Evolutionary conservation across 2,888 invertebrate genomes (phyloP), one percentile per base, ranked within the genome.

Genomic region (Leptopterna dolabrata): DNA sequence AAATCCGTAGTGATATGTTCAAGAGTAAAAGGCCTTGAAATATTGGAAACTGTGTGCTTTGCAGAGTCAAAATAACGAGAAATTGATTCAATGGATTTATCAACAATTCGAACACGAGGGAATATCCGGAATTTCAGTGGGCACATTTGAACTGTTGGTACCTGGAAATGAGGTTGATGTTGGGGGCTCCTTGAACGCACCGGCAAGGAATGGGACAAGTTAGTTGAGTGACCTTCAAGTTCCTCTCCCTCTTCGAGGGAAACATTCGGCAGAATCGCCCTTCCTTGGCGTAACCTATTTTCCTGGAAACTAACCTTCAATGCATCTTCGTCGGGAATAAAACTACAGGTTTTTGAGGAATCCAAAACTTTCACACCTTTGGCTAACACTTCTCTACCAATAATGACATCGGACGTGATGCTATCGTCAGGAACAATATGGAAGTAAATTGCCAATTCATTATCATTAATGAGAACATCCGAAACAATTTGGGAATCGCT

Each of bases 371-470:
- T n/a, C n/a, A n/a, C n/a, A 45, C 81, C 81, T n/a, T 51, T 55
- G 1, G 51, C 63, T 27, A 82, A 55, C 4, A 55, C 24, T 6
- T 82, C 55, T 30, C 55, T 30, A 29, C 81, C 81, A 82, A 82
- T 82, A 2, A 82, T 82, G 30, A 55, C 47, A 19, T 82, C 55
- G 27, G 51, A 30, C 13, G n/a, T 51, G 4, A 82, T 82, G 27
- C 55, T 41, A 30, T 82, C 55, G 30, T 82, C 55, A 29, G 81
- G 81, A 30, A 82, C 81, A 63, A 82, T 24, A 36, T 82, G 81
- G n/a, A 82, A 82, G 29, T 51, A 82, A 82, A 82, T 55, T 27
- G 47, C 9, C 13, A 82, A 27, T 11, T 19, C 19, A 82, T 55
- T 82, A 11, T 30, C 81, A 82, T 55, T 30, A 30, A 80, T 19